Evolutionary conservation across 2,797 vertebrate genomes (phyloP).

Genomic region (Cetoscarus ocellatus): DNA sequence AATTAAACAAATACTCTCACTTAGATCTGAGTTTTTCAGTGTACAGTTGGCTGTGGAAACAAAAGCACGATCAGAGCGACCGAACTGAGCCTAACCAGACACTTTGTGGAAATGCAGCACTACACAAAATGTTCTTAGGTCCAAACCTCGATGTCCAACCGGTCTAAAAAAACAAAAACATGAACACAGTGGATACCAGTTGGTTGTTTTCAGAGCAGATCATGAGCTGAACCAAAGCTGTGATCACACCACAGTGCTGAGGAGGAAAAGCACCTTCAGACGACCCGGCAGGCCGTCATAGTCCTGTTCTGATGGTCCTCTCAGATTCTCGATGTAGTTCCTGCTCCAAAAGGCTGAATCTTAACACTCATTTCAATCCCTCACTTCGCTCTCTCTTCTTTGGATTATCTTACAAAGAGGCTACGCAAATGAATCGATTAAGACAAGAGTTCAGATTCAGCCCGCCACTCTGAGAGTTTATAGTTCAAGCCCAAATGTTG

Average conservation of each 20-base stretch:
- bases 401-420: background rate
- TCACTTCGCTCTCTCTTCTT: background rate
- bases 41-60: too few species aligned
- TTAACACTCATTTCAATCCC: constrained; percentile 29
- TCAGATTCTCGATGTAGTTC: background rate
- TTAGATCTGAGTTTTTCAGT: too few species aligned
- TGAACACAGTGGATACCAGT: background rate
- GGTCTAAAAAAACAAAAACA: constrained; percentile 5
- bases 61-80: too few species aligned
- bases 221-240: constrained; percentile 15
- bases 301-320: background rate
- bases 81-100: too few species aligned
- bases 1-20: too few species aligned
- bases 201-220: too few species aligned
- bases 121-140: too few species aligned
- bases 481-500: background rate
- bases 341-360: constrained; percentile 24
- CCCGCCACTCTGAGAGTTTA: background rate
- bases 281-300: background rate
- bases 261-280: constrained; percentile 1
- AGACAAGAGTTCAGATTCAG: constrained; percentile 43
- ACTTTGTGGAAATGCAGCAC: too few species aligned
- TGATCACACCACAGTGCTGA: constrained; percentile 19
- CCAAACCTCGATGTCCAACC: too few species aligned
- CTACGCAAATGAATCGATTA: background rate